These are phyloP conservation scores for Steatornis caripensis DNA, from an alignment of 2,113 vertebrate genomes.

Conservation along the genomic window DNA sequence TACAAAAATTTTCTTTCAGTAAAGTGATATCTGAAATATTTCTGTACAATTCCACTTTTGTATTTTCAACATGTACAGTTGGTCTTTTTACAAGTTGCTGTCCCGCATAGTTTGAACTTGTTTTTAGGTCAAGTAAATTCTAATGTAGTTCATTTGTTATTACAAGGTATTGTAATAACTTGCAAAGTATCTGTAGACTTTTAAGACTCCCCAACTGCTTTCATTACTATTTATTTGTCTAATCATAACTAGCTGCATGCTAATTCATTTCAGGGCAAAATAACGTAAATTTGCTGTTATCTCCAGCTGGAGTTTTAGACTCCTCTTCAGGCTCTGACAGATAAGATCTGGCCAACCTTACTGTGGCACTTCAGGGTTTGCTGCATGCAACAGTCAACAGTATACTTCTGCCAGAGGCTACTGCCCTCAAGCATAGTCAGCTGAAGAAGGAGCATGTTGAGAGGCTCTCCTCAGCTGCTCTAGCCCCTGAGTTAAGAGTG, in stretches of 20 bases:
- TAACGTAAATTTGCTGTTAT: background rate
- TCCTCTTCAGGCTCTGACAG: background rate
- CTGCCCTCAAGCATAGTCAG: background rate
- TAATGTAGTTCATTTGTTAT: background rate
- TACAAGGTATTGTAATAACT: background rate
- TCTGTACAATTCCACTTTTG: background rate
- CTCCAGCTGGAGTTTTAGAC: background rate
- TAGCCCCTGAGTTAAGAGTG: background rate
- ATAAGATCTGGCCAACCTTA: background rate
- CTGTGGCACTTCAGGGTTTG: background rate
- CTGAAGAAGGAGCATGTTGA: background rate
- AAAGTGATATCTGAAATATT: background rate
- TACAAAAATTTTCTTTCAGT: background rate
- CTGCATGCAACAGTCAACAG: background rate
- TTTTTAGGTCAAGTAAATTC: background rate
- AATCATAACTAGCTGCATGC: background rate
- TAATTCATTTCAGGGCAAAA: background rate
- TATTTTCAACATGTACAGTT: background rate
- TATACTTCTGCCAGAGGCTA: background rate
- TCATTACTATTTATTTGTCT: background rate
- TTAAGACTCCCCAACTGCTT: background rate
- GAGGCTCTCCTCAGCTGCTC: background rate
- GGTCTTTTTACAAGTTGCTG: background rate
- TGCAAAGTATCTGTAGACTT: background rate
- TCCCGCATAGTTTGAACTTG: background rate